Base-by-base conservation (phyloP, 2,113 vertebrate species). In the Eulemur macaco region DNA sequence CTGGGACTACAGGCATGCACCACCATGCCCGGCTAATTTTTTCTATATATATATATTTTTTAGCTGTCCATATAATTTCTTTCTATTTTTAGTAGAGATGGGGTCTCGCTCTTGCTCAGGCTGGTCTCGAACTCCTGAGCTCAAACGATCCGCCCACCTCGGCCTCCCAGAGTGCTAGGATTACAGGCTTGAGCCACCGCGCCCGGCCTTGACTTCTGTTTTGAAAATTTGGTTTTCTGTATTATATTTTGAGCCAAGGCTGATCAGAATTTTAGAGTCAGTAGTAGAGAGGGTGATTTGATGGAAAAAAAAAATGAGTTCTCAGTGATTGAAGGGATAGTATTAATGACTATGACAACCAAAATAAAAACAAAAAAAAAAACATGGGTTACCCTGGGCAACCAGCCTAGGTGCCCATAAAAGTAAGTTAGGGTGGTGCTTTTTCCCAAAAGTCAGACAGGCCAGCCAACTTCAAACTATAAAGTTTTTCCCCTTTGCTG, bases 201-300 rank as follows among this genome's bases (percentile, higher is more conserved):
- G 37, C 37, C 37, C 37, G 37, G 37, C 37, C 27, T 86, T 84
- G 58, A 73, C n/a, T 58, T 87, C 25, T 78, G 27, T 82, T 86
- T 83, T 58, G 8, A 74, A 71, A 10, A 80, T 80, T 78, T 71
- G 34, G 1, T 92, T 94, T 92, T 83, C 34, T 89, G 37, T 68
- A 85, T 56, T 77, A 88, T 21, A 66, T 91, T 87, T 91, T 77
- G 69, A 86, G 45, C 50, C 52, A 90, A 91, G 82, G 68, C 27
- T 45, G 21, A 77, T 54, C 9, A 25, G 17, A 78, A 89, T 89
- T 64, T 82, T 80, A 86, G 39, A 90, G 11, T 37, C 81, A 86
- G 52, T 45, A 45, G 52, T 71, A 64, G n/a, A 54, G 20, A 69
- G 34, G 71, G 31, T 81, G 64, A 93, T 37, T 90, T 86, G 56